A percentile compares a stretch with the other conserved stretches of the same genome.
Conservation (phyloP, 2,113 vertebrate genomes). For the Gymnorhina tibicen region DNA sequence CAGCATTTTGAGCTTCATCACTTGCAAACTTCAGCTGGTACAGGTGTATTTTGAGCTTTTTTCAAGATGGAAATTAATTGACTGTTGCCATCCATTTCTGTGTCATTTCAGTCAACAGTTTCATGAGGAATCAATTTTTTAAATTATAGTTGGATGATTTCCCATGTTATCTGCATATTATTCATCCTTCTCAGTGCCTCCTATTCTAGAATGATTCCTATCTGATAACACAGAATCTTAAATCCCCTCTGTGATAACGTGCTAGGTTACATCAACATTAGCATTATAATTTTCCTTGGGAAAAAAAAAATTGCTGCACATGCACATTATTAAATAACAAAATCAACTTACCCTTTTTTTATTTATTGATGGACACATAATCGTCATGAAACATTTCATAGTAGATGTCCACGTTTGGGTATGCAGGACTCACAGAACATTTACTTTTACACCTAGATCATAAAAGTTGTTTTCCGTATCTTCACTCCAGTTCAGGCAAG, state of each 20-base stretch:
- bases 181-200: not conserved
- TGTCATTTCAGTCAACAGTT: not conserved
- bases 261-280: not conserved
- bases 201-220: not conserved
- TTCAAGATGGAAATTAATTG: not conserved
- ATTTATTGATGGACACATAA: conserved; percentile 54
- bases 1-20: not conserved
- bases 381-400: conserved; percentile 57
- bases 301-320: conserved; percentile 22
- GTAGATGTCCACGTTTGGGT: conserved; percentile 49
- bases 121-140: not conserved
- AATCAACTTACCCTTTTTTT: not conserved
- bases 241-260: not conserved
- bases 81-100: not conserved
- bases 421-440: conserved; percentile 71
- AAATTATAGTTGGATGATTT: not conserved
- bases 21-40: not conserved
- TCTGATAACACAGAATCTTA: not conserved
- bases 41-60: not conserved
- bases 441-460: conserved; percentile 77
- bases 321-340: not conserved
- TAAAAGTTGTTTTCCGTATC: conserved; percentile 80
- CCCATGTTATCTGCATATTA: not conserved
- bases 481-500: conserved; percentile 65
- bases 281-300: conserved; percentile 34